Evolutionary conservation across 1,140 invertebrate species (phyloP).

Genomic region (Diprion similis): DNA sequence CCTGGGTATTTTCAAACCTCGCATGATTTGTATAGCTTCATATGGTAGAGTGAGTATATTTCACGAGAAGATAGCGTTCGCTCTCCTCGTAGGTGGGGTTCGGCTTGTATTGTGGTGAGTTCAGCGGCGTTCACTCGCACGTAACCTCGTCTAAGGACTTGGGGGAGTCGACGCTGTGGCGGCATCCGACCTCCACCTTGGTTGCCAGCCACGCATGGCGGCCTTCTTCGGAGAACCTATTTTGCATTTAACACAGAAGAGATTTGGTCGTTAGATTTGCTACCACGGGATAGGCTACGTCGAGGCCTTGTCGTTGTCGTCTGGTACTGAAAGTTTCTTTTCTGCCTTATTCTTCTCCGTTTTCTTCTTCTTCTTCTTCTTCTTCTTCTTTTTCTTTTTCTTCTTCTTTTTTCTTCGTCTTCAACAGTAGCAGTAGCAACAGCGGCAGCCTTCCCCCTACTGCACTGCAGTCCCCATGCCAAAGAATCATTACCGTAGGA

Average conservation of each 20-base stretch:
- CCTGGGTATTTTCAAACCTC: too few species aligned
- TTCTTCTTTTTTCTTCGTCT: slow-evolving; percentile 2
- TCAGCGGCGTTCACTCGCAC: slow-evolving; percentile 6
- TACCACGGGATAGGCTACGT: slow-evolving; percentile 6
- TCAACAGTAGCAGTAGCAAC: neutral
- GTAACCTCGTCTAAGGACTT: slow-evolving; percentile 13
- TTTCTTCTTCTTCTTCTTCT: neutral
- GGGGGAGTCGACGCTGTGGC: slow-evolving; percentile 26
- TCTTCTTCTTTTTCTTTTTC: neutral
- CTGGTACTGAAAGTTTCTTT: neutral
- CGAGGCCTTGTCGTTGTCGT: neutral
- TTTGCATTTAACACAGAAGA: slow-evolving; percentile 45
- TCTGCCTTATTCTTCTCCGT: slow-evolving; percentile 15
- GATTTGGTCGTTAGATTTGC: slow-evolving; percentile 47
- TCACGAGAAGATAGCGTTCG: too few species aligned
- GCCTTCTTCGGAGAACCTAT: slow-evolving; percentile 40
- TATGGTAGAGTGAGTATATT: too few species aligned
- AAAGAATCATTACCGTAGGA: neutral
- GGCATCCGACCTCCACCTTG: slow-evolving; percentile 43
- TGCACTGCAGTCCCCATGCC: slow-evolving; percentile 4
- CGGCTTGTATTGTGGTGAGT: neutral
- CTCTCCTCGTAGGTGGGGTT: neutral
- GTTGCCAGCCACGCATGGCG: slow-evolving; percentile 42
- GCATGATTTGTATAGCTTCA: too few species aligned
- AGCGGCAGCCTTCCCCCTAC: slow-evolving; percentile 20